Evolutionary conservation across 2,888 invertebrate genomes (phyloP).

Genomic region (Hydrotaea cyrtoneurina): DNA sequence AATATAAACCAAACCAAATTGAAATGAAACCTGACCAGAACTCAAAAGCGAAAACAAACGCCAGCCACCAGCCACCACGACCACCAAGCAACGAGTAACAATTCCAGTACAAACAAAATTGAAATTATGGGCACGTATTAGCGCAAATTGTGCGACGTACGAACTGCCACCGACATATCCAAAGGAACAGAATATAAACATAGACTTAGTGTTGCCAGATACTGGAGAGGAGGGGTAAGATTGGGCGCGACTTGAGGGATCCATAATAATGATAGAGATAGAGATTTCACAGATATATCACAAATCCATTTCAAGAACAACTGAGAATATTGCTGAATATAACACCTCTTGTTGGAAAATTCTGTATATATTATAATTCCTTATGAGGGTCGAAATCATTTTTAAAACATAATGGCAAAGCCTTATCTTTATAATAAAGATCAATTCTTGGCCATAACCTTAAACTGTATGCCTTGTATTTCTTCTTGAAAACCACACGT

Average conservation of each 20-base stretch:
- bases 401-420: no score
- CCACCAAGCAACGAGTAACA: background rate
- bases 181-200: background rate
- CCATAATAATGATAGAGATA: no score
- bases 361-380: background rate
- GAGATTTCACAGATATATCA: no score
- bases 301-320: no score
- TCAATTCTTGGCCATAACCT: no score
- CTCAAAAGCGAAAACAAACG: conserved; percentile 31
- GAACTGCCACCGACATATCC: background rate
- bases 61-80: background rate
- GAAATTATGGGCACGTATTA: conserved; percentile 63
- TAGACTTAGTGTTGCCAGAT: background rate
- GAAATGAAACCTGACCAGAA: conserved; percentile 37
- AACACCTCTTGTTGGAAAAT: background rate
- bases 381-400: no score
- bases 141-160: conserved; percentile 38
- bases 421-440: no score
- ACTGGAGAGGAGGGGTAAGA: background rate
- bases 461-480: no score
- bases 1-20: conserved; percentile 33
- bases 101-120: conserved; percentile 36
- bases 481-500: no score
- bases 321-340: no score
- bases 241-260: no score